Evolutionary conservation across 1,140 invertebrate species (phyloP).

Genomic region (Conopomorpha cramerella): DNA sequence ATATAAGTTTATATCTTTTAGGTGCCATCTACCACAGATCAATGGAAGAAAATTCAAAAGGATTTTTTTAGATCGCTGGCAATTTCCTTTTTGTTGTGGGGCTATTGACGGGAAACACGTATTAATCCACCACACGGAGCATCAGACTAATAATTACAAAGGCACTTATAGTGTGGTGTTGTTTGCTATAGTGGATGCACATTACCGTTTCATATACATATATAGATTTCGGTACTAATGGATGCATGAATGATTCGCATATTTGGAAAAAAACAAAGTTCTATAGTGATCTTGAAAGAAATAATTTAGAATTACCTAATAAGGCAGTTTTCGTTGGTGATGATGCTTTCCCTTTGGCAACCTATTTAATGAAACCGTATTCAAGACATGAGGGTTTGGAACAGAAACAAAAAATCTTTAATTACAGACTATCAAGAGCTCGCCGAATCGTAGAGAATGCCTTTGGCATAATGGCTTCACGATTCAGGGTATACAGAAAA

Average conservation of each 20-base stretch:
- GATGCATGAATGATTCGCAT: conserved; percentile 16
- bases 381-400: too few relatives aligned
- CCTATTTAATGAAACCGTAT: too few relatives aligned
- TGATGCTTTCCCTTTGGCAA: conserved; percentile 39
- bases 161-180: conserved; percentile 25
- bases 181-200: conserved; percentile 24
- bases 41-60: conserved; percentile 5
- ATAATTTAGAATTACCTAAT: conserved; percentile 4
- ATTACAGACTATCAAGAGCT: conserved; percentile 36
- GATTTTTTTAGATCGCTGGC: conserved; percentile 6
- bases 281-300: conserved; percentile 6
- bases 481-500: too few relatives aligned
- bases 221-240: conserved; percentile 19
- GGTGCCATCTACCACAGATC: conserved; percentile 4
- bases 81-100: conserved; percentile 5
- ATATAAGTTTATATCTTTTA: conserved; percentile 1
- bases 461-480: conserved; percentile 47
- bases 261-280: conserved; percentile 13
- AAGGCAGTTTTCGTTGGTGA: conserved; percentile 29
- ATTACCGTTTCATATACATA: conserved; percentile 19
- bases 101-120: conserved; percentile 7
- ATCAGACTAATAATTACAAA: conserved; percentile 42
- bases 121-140: conserved; percentile 6
- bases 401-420: conserved; percentile 30
- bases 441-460: conserved; percentile 30